Evolutionary conservation across 2,113 vertebrate genomes (phyloP), one percentile per base, ranked within the genome.

Genomic region (Agelaius phoeniceus): DNA sequence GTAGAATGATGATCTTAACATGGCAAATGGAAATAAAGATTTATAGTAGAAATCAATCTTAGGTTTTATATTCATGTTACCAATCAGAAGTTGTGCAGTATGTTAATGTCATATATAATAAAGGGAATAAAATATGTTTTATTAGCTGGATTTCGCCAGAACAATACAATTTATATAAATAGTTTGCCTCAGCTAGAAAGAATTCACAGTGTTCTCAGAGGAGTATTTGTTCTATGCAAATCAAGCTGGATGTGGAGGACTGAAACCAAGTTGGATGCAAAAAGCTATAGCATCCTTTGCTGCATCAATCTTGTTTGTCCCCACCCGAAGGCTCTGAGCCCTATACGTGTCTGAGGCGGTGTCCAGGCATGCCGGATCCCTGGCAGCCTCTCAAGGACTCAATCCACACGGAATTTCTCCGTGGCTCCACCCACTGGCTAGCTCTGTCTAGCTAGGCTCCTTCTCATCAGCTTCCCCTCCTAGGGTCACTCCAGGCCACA

Each of bases 381-480:
- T 93, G 90, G 87, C 95, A 95, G 63, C 12, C 44, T 20, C 11
- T 80, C 95, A 91, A 41, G 67, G 51, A n/a, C 72, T 59, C 35
- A 7, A 69, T 69, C 72, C 14, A 73, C 81, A 52, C 2, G 44
- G 75, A 95, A 95, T 92, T 94, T 76, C 84, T 96, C 91, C 28
- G 16, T 41, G 74, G 44, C 93, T 93, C 75, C 84, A 72, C 93
- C 87, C 93, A 89, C 78, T 95, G 95, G 89, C 87, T 87, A 85
- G 84, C 75, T 84, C 8, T 15, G 23, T 69, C 81, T 89, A 22
- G 54, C 84, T 41, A 31, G 61, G 71, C 77, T 94, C 35, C 57
- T 31, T 69, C 73, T 61, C 72, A n/a, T 41, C n/a, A 1, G 57
- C 46, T 43, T 71, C 69, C 63, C 57, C 28, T 46, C 15, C 67